These are phyloP conservation scores for Leptestheria dahalacensis DNA, from an alignment of 1,140 invertebrate species.

Conservation along the genomic window DNA sequence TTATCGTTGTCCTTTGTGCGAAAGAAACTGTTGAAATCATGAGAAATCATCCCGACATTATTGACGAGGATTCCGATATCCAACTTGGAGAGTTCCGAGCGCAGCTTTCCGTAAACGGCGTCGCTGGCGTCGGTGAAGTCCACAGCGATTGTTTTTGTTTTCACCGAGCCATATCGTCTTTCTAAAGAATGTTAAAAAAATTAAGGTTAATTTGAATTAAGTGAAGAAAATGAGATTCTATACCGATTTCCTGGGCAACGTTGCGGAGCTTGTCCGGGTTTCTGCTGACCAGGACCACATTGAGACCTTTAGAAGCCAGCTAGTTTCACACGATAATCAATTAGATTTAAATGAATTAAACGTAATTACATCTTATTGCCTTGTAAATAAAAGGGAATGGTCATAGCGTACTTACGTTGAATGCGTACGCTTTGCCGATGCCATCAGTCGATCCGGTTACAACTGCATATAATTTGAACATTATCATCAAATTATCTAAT, in stretches of 20 bases:
- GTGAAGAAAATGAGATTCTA: conserved; percentile 18
- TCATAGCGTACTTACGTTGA: conserved; percentile 37
- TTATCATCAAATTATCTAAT: neutral
- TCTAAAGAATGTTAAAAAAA: conserved; percentile 20
- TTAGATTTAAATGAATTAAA: neutral
- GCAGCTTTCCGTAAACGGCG: conserved; percentile 58
- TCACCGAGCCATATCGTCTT: conserved; percentile 42
- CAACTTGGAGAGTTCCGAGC: conserved; percentile 50
- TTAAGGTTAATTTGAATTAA: neutral
- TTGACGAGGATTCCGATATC: conserved; percentile 88
- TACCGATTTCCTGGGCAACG: conserved; percentile 69
- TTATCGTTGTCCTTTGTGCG: neutral
- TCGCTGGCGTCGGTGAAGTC: conserved; percentile 53
- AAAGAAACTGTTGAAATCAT: conserved; percentile 40
- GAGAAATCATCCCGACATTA: conserved; percentile 86
- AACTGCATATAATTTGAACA: conserved; percentile 35
- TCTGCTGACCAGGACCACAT: conserved; percentile 71
- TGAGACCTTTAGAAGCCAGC: conserved; percentile 54
- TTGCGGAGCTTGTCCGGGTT: conserved; percentile 61
- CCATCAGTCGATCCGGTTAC: conserved; percentile 84
- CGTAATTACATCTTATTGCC: neutral
- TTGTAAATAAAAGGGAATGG: neutral
- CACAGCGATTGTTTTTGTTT: conserved; percentile 63
- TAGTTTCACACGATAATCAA: conserved; percentile 25
- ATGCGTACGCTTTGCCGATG: conserved; percentile 77